phyloP scores from a whole-genome alignment of 2,888 invertebrate genomes.

The Andrena flavipes region DNA sequence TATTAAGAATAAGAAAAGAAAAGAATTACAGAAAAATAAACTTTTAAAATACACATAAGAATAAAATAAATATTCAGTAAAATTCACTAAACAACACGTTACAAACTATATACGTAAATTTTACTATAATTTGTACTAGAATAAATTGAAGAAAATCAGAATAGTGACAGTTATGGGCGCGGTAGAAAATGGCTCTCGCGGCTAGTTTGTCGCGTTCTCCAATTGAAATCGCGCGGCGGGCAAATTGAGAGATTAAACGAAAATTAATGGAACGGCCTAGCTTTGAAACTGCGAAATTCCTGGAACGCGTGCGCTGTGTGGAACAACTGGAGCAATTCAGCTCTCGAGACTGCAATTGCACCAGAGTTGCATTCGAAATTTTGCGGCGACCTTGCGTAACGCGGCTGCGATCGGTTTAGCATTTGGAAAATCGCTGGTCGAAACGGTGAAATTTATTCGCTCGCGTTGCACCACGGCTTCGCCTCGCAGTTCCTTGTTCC shows the following conservation, averaged over 20 bases:
- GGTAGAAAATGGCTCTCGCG: neutral
- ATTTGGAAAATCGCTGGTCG: slow-evolving; percentile 63
- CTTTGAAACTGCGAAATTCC: slow-evolving; percentile 34
- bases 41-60: no score
- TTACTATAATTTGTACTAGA: neutral
- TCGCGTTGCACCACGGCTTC: slow-evolving; percentile 6
- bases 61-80: no score
- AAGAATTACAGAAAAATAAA: no score
- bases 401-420: slow-evolving; percentile 23
- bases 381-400: slow-evolving; percentile 63
- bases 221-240: slow-evolving; percentile 5
- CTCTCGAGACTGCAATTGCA: slow-evolving; percentile 40
- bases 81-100: no score
- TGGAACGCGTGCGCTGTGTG: slow-evolving; percentile 23
- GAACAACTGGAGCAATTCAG: slow-evolving; percentile 45
- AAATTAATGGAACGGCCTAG: slow-evolving; percentile 31
- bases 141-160: neutral
- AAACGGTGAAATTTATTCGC: slow-evolving; percentile 47
- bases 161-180: neutral
- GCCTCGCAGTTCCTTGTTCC: slow-evolving; percentile 23
- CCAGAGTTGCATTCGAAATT: slow-evolving; percentile 62
- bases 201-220: neutral
- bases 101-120: no score
- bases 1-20: no score
- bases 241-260: slow-evolving; percentile 14